Base-by-base conservation (phyloP, 1,140 invertebrate species). In the Kradibia gibbosae region DNA sequence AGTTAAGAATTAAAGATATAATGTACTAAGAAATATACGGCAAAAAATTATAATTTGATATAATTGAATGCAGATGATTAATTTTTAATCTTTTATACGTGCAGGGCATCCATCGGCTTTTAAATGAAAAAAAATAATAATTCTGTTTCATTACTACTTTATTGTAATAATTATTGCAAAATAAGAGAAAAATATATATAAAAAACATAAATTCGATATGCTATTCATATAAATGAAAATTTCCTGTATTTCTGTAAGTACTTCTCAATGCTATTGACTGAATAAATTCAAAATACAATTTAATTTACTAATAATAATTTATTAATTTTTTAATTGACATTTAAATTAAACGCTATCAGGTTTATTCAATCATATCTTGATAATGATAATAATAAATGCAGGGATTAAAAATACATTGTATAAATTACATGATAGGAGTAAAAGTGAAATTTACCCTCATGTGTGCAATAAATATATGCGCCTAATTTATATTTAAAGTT, bases 401-500 rank as follows among this genome's bases (percentile, higher is more conserved):
- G 73, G 60, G 80, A 65, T 65, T 74, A 62, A 79, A 50, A 67
- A 75, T 75, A 70, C n/a, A 31, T 76, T 11, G 15, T 48, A 62
- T 11, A 76, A 81, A 60, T 31, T 55, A 25, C 20, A 55, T 22
- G 36, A 36, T 39, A 81, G 20, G 67, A 75, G 13, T 60, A 73
- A 57, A 70, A 34, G n/a, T 25, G 22, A n/a, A n/a, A 17, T 8
- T 20, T 45, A 76, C 36, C 55, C 10, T 55, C 48, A 75, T 60
- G 73, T 11, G 50, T 31, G 70, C 73, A 53, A 82, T 78, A 67
- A 50, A 71, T 70, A 57, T 60, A 22, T 70, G 80, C 67, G 65
- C 73, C 25, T 78, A 62, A 76, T 78, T 82, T 82, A 36, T 76
- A 76, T 60, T 81, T 80, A 77, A 57, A 77, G 34, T 36, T n/a